Percentiles rank a stretch among this genome's conserved stretches.
Conservation (phyloP, 92 coral and sea anemone species). For the Palythoa grandiflora region DNA sequence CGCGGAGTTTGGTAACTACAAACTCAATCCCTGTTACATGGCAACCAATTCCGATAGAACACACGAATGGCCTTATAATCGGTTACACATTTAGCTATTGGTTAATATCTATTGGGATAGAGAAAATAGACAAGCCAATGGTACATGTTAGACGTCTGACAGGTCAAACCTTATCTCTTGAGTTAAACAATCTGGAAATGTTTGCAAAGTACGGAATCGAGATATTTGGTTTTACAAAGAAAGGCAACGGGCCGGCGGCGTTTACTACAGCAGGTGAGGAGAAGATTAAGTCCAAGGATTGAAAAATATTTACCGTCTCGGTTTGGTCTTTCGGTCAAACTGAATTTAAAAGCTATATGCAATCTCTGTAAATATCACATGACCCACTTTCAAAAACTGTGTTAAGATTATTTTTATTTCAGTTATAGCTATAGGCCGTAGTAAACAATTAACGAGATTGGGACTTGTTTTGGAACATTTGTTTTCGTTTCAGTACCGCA, state of each 20-base stretch:
- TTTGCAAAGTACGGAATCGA: slow-evolving; percentile 25
- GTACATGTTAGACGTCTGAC: background rate
- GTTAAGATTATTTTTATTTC: no score
- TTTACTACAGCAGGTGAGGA: slow-evolving; percentile 25
- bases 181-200: slow-evolving; percentile 8
- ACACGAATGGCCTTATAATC: slow-evolving; percentile 9
- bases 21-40: slow-evolving; percentile 43
- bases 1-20: slow-evolving; percentile 3
- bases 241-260: slow-evolving; percentile 39
- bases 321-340: no score
- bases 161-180: background rate
- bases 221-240: slow-evolving; percentile 23
- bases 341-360: no score
- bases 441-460: no score
- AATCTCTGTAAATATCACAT: no score
- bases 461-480: no score
- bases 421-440: no score
- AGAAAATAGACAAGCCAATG: background rate
- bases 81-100: slow-evolving; percentile 36
- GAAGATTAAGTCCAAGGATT: no score
- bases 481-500: no score
- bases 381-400: no score
- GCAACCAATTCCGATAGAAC: slow-evolving; percentile 31
- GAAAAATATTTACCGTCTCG: no score
- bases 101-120: slow-evolving; percentile 7